These are phyloP conservation scores for Euclidia mi DNA, from an alignment of 2,888 invertebrate species.

Conservation along the genomic window DNA sequence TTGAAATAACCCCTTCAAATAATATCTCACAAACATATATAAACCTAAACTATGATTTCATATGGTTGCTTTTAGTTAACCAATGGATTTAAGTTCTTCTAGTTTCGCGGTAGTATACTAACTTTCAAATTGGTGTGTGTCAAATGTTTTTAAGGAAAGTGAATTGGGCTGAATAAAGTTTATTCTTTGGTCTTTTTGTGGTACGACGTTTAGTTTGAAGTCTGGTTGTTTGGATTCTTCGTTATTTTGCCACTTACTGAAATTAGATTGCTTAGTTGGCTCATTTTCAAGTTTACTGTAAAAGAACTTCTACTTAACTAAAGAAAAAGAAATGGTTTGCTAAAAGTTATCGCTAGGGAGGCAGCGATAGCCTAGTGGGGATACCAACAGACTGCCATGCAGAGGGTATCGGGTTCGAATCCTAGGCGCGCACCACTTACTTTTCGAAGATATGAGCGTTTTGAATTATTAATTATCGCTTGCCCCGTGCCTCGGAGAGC, in stretches of 20 bases:
- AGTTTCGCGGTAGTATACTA: background rate
- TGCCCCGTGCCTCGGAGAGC: too few species aligned
- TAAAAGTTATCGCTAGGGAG: too few species aligned
- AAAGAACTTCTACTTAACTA: too few species aligned
- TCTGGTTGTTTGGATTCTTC: background rate
- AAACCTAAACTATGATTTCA: background rate
- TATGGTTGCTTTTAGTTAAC: background rate
- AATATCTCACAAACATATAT: background rate
- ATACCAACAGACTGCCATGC: too few species aligned
- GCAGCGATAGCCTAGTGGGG: too few species aligned
- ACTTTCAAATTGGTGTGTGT: slow-evolving; percentile 30
- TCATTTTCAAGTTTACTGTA: too few species aligned
- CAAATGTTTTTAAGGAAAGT: slow-evolving; percentile 36
- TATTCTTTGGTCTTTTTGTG: slow-evolving; percentile 8
- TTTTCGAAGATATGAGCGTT: too few species aligned
- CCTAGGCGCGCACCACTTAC: too few species aligned
- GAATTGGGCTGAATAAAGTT: slow-evolving; percentile 25
- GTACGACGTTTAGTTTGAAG: background rate
- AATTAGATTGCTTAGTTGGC: background rate
- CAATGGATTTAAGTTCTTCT: background rate
- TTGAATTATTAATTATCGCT: too few species aligned
- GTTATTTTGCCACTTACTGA: background rate
- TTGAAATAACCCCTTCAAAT: slow-evolving; percentile 8
- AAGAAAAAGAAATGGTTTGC: too few species aligned
- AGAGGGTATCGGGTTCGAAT: too few species aligned